Evolutionary conservation across 2,888 invertebrate species (phyloP).

Genomic region (Noctua pronuba): DNA sequence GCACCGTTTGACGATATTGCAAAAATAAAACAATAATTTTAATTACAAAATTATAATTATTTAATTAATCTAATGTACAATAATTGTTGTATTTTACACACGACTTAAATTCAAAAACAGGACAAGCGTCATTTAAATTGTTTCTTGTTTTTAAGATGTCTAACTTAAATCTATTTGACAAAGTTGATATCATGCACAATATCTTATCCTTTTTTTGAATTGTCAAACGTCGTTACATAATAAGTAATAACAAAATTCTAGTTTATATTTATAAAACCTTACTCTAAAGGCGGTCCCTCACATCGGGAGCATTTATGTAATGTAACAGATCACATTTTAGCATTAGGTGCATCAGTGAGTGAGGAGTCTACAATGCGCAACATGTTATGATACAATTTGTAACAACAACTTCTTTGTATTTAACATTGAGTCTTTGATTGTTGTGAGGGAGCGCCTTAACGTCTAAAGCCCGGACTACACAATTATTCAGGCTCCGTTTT

Average conservation of each 20-base stretch:
- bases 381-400: background rate
- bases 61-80: slow-evolving; percentile 39
- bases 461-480: slow-evolving; percentile 1
- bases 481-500: background rate
- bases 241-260: slow-evolving; percentile 26
- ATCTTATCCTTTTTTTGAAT: slow-evolving; percentile 20
- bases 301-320: background rate
- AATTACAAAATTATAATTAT: slow-evolving; percentile 41
- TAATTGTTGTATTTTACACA: slow-evolving; percentile 27
- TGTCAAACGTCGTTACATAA: slow-evolving; percentile 16
- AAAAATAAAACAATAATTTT: slow-evolving; percentile 29
- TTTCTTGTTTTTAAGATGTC: background rate
- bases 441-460: background rate
- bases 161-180: background rate
- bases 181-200: background rate
- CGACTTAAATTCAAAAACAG: slow-evolving; percentile 34
- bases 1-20: background rate
- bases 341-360: background rate
- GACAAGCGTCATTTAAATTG: background rate
- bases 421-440: background rate
- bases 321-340: background rate
- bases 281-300: slow-evolving; percentile 3
- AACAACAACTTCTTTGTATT: background rate
- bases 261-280: slow-evolving; percentile 35
- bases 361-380: background rate